Percentiles rank a stretch among this genome's conserved stretches.
Evolutionary conservation across 2,888 invertebrate species (phyloP).

Genomic region (Ctena decussata): DNA sequence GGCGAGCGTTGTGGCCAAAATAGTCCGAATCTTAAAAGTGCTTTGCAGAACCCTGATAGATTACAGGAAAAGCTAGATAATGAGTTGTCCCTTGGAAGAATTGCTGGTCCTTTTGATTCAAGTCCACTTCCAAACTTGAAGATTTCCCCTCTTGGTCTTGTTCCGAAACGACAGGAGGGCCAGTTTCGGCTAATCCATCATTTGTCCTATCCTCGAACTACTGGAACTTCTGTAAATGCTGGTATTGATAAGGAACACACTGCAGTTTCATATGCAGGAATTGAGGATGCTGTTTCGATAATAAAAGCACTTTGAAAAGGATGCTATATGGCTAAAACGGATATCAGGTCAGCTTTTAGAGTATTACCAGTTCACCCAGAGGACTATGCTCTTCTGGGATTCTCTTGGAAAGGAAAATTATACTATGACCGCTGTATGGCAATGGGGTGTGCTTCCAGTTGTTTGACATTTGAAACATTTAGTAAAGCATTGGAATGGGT

Average conservation of each 20-base stretch:
- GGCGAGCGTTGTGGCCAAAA: neutral
- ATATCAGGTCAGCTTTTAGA: constrained; percentile 45
- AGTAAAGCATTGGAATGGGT: constrained; percentile 37
- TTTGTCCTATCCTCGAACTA: neutral
- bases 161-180: neutral
- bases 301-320: constrained; percentile 13
- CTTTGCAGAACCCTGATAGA: neutral
- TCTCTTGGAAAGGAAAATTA: constrained; percentile 20
- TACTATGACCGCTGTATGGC: constrained; percentile 49
- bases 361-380: constrained; percentile 42
- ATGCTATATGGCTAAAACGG: constrained; percentile 43
- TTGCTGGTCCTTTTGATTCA: neutral
- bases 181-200: neutral
- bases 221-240: neutral
- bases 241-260: neutral
- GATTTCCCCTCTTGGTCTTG: neutral
- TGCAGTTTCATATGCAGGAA: neutral
- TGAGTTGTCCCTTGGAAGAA: neutral
- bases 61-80: neutral
- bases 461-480: constrained; percentile 55
- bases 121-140: neutral
- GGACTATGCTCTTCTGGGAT: constrained; percentile 47
- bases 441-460: constrained; percentile 40
- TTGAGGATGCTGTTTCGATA: constrained; percentile 29
- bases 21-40: neutral